phyloP scores from a whole-genome alignment of 23 tunicate genomes.

The Oikopleura dioica region DNA sequence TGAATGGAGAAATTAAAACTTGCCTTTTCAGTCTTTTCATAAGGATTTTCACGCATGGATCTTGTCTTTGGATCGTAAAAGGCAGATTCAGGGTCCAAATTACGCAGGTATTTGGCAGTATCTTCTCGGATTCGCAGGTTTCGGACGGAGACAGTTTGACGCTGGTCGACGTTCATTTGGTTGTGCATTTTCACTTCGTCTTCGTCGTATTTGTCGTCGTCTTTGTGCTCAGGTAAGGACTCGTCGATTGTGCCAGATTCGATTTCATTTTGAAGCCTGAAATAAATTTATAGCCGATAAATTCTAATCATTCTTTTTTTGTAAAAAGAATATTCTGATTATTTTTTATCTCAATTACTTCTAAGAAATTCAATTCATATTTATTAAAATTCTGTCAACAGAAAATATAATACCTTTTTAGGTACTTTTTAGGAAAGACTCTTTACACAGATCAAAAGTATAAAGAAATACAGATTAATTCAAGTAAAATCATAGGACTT shows the following conservation, averaged over 20 bases:
- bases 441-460: no score
- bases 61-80: slow-evolving; percentile 87
- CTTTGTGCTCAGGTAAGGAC: slow-evolving; percentile 21
- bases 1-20: neutral
- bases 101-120: slow-evolving; percentile 77
- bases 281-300: neutral
- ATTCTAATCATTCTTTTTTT: slow-evolving; percentile 18
- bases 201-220: slow-evolving; percentile 46
- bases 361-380: no score
- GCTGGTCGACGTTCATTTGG: slow-evolving; percentile 48
- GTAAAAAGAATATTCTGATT: neutral
- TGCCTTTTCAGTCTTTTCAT: slow-evolving; percentile 32
- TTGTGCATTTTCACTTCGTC: slow-evolving; percentile 79
- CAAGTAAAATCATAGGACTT: no score
- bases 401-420: no score
- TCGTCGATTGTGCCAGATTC: neutral
- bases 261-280: neutral
- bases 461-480: no score
- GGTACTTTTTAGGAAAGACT: no score
- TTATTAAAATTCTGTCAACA: no score
- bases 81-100: slow-evolving; percentile 65
- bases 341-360: neutral
- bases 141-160: slow-evolving; percentile 59
- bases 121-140: slow-evolving; percentile 82
- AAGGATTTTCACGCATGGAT: slow-evolving; percentile 82